Conservation (phyloP, 2,113 vertebrate species). For the Camelus dromedarius region DNA sequence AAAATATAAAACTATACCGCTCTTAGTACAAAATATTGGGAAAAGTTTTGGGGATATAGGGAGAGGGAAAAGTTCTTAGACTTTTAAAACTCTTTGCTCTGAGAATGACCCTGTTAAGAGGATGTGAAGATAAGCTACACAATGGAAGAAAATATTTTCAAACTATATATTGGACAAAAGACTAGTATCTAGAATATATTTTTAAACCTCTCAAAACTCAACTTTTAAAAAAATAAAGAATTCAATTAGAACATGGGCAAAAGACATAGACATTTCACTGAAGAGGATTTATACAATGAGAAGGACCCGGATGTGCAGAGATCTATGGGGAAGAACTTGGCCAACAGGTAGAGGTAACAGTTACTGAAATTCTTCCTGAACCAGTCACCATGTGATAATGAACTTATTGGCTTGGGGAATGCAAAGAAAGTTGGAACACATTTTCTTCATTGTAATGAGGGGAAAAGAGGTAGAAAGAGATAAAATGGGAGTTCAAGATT, state of each 20-base stretch:
- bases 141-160: background rate
- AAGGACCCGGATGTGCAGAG: background rate
- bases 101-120: background rate
- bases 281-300: background rate
- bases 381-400: background rate
- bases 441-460: background rate
- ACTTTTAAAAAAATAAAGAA: too few species aligned
- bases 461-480: too few species aligned
- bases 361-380: background rate
- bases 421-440: background rate
- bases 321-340: background rate
- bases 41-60: background rate
- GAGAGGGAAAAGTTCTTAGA: background rate
- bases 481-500: too few species aligned
- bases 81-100: background rate
- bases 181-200: background rate
- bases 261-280: too few species aligned
- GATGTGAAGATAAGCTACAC: background rate
- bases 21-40: background rate
- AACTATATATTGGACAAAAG: background rate
- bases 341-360: background rate
- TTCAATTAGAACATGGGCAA: too few species aligned
- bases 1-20: background rate
- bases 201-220: too few species aligned
- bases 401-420: too few species aligned